Conservation (phyloP, 1,140 invertebrate species). For the Listronotus bonariensis region DNA sequence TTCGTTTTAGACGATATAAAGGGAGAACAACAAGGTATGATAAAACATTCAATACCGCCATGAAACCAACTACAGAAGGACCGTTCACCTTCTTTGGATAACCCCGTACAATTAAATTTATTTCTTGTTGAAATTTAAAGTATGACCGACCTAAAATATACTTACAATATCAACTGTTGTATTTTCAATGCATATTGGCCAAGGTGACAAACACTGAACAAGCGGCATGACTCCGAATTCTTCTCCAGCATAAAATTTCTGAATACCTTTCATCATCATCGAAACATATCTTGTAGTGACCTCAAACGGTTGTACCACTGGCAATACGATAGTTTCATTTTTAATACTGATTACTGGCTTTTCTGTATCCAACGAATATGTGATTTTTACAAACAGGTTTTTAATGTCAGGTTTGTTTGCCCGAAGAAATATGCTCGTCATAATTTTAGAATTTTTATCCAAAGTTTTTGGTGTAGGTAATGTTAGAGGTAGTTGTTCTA, state of each 20-base stretch:
- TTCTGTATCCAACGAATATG: slow-evolving; percentile 53
- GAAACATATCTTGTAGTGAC: slow-evolving; percentile 69
- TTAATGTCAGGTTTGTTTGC: slow-evolving; percentile 62
- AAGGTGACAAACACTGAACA: slow-evolving; percentile 70
- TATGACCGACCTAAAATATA: slow-evolving; percentile 19
- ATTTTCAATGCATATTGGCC: slow-evolving; percentile 68
- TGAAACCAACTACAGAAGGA: no score
- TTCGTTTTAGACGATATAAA: no score
- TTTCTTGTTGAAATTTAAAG: slow-evolving; percentile 1
- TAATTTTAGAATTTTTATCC: slow-evolving; percentile 50
- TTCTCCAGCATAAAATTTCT: slow-evolving; percentile 70
- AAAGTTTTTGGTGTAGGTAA: slow-evolving; percentile 54
- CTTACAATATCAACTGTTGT: slow-evolving; percentile 67
- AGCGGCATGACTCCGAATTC: slow-evolving; percentile 71
- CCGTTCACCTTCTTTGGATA: no score
- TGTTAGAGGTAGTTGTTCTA: slow-evolving; percentile 56
- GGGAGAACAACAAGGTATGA: no score
- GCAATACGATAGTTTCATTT: slow-evolving; percentile 65
- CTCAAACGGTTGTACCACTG: slow-evolving; percentile 73
- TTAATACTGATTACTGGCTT: slow-evolving; percentile 59
- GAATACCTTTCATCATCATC: slow-evolving; percentile 66
- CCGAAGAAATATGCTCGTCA: slow-evolving; percentile 61
- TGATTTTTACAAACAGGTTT: slow-evolving; percentile 46
- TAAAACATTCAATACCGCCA: no score
- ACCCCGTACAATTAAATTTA: no score